Conservation (phyloP, 1,140 invertebrate species). For the Drosophila rufa region DNA sequence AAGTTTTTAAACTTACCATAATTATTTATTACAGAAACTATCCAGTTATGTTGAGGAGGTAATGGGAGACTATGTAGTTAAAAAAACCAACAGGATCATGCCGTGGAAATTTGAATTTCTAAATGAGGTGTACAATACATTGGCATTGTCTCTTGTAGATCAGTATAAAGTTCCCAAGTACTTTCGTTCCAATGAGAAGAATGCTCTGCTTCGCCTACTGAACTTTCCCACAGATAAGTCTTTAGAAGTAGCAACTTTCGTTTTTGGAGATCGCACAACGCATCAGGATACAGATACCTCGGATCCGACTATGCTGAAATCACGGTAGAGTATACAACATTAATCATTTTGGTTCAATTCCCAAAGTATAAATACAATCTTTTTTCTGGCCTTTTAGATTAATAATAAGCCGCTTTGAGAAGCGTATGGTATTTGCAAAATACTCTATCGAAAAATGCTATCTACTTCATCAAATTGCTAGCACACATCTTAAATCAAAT, state of each 20-base stretch:
- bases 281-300: slow-evolving; percentile 44
- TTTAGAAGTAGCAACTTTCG: slow-evolving; percentile 49
- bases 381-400: slow-evolving; percentile 26
- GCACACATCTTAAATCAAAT: slow-evolving; percentile 58
- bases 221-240: slow-evolving; percentile 53
- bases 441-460: slow-evolving; percentile 77
- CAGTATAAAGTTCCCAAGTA: slow-evolving; percentile 54
- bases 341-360: background rate
- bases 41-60: slow-evolving; percentile 66
- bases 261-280: slow-evolving; percentile 77
- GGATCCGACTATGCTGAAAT: slow-evolving; percentile 38
- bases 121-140: slow-evolving; percentile 77
- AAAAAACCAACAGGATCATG: slow-evolving; percentile 76
- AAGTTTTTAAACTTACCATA: background rate
- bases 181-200: slow-evolving; percentile 16
- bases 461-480: slow-evolving; percentile 69
- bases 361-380: background rate
- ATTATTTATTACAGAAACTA: slow-evolving; percentile 42
- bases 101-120: slow-evolving; percentile 82
- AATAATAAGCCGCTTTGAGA: slow-evolving; percentile 53
- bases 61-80: slow-evolving; percentile 76
- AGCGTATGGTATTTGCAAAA: slow-evolving; percentile 64
- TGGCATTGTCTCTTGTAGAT: slow-evolving; percentile 67
- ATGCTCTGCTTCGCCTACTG: slow-evolving; percentile 46
- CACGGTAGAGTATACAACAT: slow-evolving; percentile 26